phyloP scores from a whole-genome alignment of 2,113 vertebrate genomes.

The Pheucticus melanocephalus region DNA sequence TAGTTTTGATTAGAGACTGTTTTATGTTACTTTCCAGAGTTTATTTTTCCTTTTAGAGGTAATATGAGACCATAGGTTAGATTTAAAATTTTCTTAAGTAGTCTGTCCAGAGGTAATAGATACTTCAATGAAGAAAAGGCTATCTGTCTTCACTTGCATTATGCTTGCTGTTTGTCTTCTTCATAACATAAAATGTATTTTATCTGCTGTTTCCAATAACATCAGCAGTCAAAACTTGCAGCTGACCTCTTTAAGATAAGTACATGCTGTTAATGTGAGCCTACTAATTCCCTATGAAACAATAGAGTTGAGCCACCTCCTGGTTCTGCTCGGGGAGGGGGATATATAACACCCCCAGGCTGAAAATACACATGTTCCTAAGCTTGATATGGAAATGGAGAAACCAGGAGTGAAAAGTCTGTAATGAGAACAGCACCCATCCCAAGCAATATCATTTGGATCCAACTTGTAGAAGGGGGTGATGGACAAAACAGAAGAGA shows the following conservation, averaged over 20 bases:
- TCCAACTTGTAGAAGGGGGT: not conserved
- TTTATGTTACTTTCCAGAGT: conserved; percentile 62
- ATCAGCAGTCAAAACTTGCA: not conserved
- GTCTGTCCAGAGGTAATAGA: conserved; percentile 64
- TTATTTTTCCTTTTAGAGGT: conserved; percentile 66
- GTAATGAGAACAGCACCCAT: not conserved
- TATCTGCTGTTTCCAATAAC: not conserved
- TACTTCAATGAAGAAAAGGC: conserved; percentile 46
- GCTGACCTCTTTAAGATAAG: conserved; percentile 5
- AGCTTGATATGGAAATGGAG: not conserved
- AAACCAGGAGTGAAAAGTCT: not conserved
- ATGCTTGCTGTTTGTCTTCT: conserved; percentile 54
- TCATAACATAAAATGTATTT: conserved; percentile 30
- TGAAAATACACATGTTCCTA: not conserved
- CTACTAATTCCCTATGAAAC: conserved; percentile 10
- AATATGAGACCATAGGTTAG: conserved; percentile 66
- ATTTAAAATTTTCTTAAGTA: conserved; percentile 60
- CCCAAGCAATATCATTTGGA: not conserved
- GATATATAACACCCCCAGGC: not conserved
- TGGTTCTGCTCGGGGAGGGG: not conserved
- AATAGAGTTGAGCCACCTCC: not conserved
- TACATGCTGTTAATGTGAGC: not conserved
- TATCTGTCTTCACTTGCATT: conserved; percentile 61
- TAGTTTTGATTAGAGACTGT: conserved; percentile 58
- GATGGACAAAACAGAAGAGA: not conserved